Evolutionary conservation across 2,113 vertebrate genomes (phyloP).

Genomic region (Urocitellus parryii): DNA sequence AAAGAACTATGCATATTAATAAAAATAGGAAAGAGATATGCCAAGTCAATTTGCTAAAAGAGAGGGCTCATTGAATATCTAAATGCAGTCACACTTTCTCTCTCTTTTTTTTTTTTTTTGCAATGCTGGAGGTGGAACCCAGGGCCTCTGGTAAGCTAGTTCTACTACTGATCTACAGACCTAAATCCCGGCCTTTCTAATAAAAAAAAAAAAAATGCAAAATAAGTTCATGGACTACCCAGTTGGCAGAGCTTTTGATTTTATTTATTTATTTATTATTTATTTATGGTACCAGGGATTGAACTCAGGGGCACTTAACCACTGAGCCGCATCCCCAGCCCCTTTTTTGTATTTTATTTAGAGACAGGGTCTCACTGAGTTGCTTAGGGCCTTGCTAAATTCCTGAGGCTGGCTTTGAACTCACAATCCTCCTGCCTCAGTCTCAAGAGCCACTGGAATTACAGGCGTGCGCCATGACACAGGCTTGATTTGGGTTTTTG

Average conservation of each 20-base stretch:
- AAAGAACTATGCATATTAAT: conserved; percentile 30
- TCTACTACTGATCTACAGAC: background rate
- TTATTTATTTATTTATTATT: background rate
- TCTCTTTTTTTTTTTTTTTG: background rate
- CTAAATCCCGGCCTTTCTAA: background rate
- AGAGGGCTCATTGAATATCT: conserved; percentile 21
- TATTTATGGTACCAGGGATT: no score
- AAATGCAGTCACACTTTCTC: conserved; percentile 36
- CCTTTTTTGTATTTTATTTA: no score
- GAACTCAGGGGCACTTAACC: no score
- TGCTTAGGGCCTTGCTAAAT: no score
- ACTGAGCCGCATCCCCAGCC: no score
- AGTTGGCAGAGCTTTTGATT: background rate
- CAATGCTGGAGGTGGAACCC: background rate
- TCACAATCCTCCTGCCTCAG: no score
- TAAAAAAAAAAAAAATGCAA: background rate
- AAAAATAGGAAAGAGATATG: background rate
- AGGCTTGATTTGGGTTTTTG: background rate
- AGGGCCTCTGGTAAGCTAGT: background rate
- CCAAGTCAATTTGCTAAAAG: conserved; percentile 34
- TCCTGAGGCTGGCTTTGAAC: no score
- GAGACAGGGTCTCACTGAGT: no score
- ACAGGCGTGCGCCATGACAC: no score
- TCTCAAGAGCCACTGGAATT: no score
- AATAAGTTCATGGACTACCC: conserved; percentile 31